These are phyloP conservation scores for Leptopilina clavipes DNA, from an alignment of 1,140 invertebrate species.

Conservation along the genomic window DNA sequence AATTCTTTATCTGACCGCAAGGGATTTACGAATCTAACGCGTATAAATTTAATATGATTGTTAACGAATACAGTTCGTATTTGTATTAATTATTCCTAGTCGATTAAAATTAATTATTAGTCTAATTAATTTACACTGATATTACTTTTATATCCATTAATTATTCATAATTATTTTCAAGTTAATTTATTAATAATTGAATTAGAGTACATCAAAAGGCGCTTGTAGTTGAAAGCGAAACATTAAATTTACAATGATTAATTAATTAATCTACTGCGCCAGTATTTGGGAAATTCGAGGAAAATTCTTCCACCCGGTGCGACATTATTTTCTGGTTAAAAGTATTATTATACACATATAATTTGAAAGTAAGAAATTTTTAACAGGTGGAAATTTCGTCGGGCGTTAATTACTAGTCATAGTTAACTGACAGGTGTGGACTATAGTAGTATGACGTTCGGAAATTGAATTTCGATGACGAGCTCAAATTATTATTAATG, in stretches of 20 bases:
- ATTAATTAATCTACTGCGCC: too few relatives aligned
- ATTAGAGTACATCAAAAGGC: too few relatives aligned
- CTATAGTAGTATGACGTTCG: slow-evolving; percentile 37
- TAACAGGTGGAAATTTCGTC: slow-evolving; percentile 14
- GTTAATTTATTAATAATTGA: too few relatives aligned
- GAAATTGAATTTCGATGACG: slow-evolving; percentile 64
- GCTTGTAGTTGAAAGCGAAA: too few relatives aligned
- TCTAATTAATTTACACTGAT: too few relatives aligned
- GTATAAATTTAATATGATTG: not conserved
- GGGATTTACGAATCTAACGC: slow-evolving; percentile 1
- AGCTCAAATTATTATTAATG: slow-evolving; percentile 57
- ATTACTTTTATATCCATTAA: too few relatives aligned
- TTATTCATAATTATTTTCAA: too few relatives aligned
- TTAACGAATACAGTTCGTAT: not conserved
- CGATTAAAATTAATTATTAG: not conserved
- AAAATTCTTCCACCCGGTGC: not conserved
- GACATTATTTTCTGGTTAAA: not conserved
- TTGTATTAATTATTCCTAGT: not conserved
- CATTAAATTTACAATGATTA: too few relatives aligned
- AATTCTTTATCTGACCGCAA: slow-evolving; percentile 5
- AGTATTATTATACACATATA: not conserved
- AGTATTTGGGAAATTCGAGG: not conserved
- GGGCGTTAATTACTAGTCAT: slow-evolving; percentile 55
- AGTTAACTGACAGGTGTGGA: slow-evolving; percentile 56
- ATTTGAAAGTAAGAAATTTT: slow-evolving; percentile 32